Base-by-base conservation (phyloP, 2,888 invertebrate species). In the Macrostomum cliftonense region DNA sequence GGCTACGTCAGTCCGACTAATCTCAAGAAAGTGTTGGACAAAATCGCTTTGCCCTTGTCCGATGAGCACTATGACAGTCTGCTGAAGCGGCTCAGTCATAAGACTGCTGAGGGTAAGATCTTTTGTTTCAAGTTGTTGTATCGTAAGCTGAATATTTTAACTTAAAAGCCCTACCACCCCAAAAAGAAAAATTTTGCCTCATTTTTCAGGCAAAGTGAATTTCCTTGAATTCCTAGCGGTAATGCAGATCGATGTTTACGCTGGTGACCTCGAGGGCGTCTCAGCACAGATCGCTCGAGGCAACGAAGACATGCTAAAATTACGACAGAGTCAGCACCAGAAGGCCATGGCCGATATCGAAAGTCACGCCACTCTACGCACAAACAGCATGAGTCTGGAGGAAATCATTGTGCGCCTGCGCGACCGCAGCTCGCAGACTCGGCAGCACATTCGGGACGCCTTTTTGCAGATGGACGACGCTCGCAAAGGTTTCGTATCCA, bases 151-250 rank as follows among this genome's bases (percentile, higher is more conserved):
- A n/a, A n/a, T n/a, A n/a, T n/a, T n/a, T n/a, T n/a, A n/a, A n/a
- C n/a, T n/a, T n/a, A n/a, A n/a, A n/a, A n/a, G n/a, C n/a, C n/a
- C n/a, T n/a, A n/a, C n/a, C n/a, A n/a, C n/a, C n/a, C n/a, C n/a
- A n/a, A n/a, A n/a, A n/a, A n/a, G n/a, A n/a, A n/a, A n/a, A n/a
- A n/a, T 28, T 28, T 28, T 7, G 28, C 28, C 9, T 28, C 5
- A 28, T 28, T 28, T 28, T 28, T 28, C 28, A 28, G 61, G 58
- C n/a, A 57, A 57, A 39, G 60, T 67, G 20, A 63, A 61, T 52
- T 67, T 65, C 52, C 55, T 62, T 43, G 64, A 65, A 52, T 65
- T 67, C 48, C 52, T 67, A 20, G 56, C 56, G 46, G 59, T 54
- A 40, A 53, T 67, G 37, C 61, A 62, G 12, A 62, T 67, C 1